Evolutionary conservation across 2,113 vertebrate species (phyloP), one percentile per base, ranked within the genome.

Genomic region (Cyrtonyx montezumae): DNA sequence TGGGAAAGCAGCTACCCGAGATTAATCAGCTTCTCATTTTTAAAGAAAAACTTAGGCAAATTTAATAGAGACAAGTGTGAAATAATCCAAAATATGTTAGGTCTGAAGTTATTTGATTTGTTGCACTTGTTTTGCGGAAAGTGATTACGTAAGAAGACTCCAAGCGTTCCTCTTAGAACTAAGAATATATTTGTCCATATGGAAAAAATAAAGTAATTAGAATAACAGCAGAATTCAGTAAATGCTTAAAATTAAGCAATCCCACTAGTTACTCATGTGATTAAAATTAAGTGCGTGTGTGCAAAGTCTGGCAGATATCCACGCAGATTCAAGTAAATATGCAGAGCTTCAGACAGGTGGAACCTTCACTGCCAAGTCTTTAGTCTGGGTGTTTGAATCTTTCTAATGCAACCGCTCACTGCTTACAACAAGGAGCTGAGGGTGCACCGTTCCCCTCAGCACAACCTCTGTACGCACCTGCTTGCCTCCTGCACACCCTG

Each of bases 391-490:
- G 10, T 75, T 68, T 78, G 51, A 9, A 36, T 51, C 48, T 65
- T 59, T 51, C 68, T 56, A 40, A 77, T 59, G 21, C 79, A 59
- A 30, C 46, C 55, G 15, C 23, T 12, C 11, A 23, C 6, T 85
- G 15, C 16, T 67, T 36, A 30, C 45, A 69, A 18, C 13, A 22
- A 22, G 51, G 67, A 74, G 28, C 3, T 3, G 68, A 66, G 15
- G 19, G 25, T 51, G 59, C 51, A 42, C 5, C 65, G 8, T 3
- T 62, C 1, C 36, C 56, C 26, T n/a, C 49, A 6, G 8, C 3
- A 9, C 34, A 12, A 18, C 22, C 42, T 6, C 8, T 1, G 0
- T 1, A 0, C 8, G 46, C 58, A 63, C 63, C 8, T 16, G 48
- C 2, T 66, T 68, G 8, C 43, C 87, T 21, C 53, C 6, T 0